Conservation (phyloP, 2,797 vertebrate species). For the Clangula hyemalis region DNA sequence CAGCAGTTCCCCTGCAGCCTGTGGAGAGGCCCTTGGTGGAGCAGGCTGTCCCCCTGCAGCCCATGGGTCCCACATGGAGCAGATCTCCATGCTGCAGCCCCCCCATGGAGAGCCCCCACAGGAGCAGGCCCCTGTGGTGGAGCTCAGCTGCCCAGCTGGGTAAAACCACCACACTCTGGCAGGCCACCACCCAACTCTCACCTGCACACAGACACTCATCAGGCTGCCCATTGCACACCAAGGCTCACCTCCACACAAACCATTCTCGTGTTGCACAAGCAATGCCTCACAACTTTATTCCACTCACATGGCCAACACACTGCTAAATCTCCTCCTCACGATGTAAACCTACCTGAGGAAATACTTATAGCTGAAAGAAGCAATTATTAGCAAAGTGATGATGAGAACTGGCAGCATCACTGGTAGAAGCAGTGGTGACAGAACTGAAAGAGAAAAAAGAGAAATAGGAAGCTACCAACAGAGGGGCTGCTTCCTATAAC, state of each 20-base stretch:
- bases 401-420: constrained; percentile 7
- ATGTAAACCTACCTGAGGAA: constrained; percentile 64
- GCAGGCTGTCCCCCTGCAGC: too few relatives aligned
- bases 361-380: constrained; percentile 33
- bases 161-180: background rate
- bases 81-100: too few relatives aligned
- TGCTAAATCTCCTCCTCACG: background rate
- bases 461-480: background rate
- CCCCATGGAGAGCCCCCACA: too few relatives aligned
- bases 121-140: too few relatives aligned
- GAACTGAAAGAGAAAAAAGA: constrained; percentile 48
- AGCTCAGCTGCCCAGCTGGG: too few relatives aligned
- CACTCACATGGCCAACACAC: background rate
- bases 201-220: background rate
- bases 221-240: background rate
- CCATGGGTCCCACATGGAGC: too few relatives aligned
- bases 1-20: too few relatives aligned
- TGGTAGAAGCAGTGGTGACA: constrained; percentile 29
- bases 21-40: too few relatives aligned
- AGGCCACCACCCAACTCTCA: background rate
- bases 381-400: background rate
- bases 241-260: background rate
- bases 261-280: background rate
- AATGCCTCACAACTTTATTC: background rate
- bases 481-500: background rate